phyloP scores from a whole-genome alignment of 92 coral and sea anemone genomes.

The Zoanthus gigantus region DNA sequence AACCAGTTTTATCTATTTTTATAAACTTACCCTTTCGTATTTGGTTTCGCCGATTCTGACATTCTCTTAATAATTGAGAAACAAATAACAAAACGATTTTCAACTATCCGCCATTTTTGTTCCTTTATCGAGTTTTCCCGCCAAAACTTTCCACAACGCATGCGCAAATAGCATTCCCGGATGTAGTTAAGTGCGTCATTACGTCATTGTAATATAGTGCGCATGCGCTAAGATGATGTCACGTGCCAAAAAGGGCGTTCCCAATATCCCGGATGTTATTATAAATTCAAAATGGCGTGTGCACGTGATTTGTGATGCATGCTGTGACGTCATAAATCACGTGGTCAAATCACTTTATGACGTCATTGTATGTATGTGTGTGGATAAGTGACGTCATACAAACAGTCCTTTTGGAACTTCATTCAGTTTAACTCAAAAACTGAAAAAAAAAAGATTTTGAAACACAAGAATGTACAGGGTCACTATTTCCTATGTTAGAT shows the following conservation, averaged over 20 bases:
- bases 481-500: too few relatives aligned
- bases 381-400: not conserved
- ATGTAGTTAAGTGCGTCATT: slow-evolving; percentile 16
- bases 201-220: slow-evolving; percentile 27
- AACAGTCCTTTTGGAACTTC: not conserved
- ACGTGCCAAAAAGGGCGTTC: slow-evolving; percentile 36
- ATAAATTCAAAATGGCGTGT: slow-evolving; percentile 38
- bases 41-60: slow-evolving; percentile 21
- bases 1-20: not conserved
- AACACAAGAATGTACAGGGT: too few relatives aligned
- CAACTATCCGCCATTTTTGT: slow-evolving; percentile 1
- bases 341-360: not conserved
- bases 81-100: not conserved
- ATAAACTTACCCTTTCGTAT: slow-evolving; percentile 16
- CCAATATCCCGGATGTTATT: slow-evolving; percentile 12
- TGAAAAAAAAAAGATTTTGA: too few relatives aligned
- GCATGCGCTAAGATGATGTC: not conserved
- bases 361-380: not conserved
- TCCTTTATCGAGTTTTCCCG: slow-evolving; percentile 25
- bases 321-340: not conserved
- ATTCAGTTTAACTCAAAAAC: too few relatives aligned
- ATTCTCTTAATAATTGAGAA: not conserved
- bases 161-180: slow-evolving; percentile 40
- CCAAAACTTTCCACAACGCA: slow-evolving; percentile 21
- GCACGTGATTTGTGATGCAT: slow-evolving; percentile 39